Base-by-base conservation (phyloP, 53 echinoderm and acorn worm species). In the Arbacia lixula region DNA sequence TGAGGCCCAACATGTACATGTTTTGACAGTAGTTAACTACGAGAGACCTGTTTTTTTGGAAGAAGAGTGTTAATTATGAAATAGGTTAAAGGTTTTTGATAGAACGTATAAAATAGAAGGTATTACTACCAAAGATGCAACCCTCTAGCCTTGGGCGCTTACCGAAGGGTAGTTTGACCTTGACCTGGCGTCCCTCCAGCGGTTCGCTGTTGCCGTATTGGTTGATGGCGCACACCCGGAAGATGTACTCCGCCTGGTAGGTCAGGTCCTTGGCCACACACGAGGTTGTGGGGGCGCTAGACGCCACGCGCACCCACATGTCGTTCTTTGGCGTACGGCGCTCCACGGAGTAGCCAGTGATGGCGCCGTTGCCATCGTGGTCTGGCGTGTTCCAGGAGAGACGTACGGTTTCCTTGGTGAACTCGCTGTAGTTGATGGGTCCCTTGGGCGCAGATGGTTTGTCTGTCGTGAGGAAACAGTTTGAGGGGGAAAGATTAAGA, bases 161-260 rank as follows among this genome's bases (percentile, higher is more conserved):
- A 99, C 99, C 99, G 76, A 99, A 99, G 35, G 99, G 99, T 26
- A 99, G 71, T 53, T 99, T 99, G 68, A 90, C 84, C 69, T 88
- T 99, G 55, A 92, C 90, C 27, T 69, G 86, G 32, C 87, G 79
- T 33, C 99, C 92, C 28, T 94, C 99, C 30, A 99, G 85, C 5
- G 99, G 99, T 35, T 84, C 87, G 43, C 99, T 95, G 66, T 85
- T 91, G 6, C 99, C 99, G 28, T 87, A 92, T 76, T 90, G 90
- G 67, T 99, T 99, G 58, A 76, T 67, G 20, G 99, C 99, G 19
- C 88, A 84, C 22, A 99, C 92, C 12, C 99, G 90, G 92, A 99
- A 99, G 8, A 88, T 78, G 30, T 99, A 99, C 41, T 95, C 89
- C 40, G 76, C 84, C 26, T 87, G 86, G 32, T 92, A 92, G 60